These are phyloP conservation scores for Saccostrea echinata DNA, from an alignment of 1,140 invertebrate genomes.

Conservation along the genomic window DNA sequence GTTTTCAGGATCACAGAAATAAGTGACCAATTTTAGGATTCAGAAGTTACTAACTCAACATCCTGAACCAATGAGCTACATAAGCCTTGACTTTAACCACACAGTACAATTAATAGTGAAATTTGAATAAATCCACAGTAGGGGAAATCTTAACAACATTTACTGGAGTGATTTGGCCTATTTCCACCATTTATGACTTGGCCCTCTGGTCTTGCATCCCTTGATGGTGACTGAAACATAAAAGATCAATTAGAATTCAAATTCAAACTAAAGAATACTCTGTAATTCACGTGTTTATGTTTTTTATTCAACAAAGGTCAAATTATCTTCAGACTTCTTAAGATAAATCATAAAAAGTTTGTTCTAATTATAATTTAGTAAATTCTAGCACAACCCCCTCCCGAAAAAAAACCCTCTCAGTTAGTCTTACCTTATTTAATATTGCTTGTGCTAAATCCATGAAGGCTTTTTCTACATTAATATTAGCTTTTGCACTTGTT, in stretches of 20 bases:
- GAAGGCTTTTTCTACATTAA: constrained; percentile 98
- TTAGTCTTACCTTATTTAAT: constrained; percentile 86
- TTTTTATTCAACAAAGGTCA: too few species aligned
- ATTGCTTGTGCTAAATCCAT: constrained; percentile 98
- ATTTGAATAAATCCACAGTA: neutral
- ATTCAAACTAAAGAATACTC: too few species aligned
- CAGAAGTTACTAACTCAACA: neutral
- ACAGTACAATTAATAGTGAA: neutral
- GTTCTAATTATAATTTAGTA: too few species aligned
- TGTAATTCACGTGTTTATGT: too few species aligned
- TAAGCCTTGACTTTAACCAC: neutral
- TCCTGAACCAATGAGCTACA: neutral
- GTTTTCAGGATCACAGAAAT: neutral
- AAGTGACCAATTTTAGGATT: neutral
- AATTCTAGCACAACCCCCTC: too few species aligned
- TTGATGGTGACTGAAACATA: constrained; percentile 22
- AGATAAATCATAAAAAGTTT: too few species aligned
- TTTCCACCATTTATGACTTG: neutral
- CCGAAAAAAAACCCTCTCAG: neutral
- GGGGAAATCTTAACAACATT: constrained; percentile 28
- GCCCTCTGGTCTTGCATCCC: constrained; percentile 28
- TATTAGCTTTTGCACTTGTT: constrained; percentile 98
- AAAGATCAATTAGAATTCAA: neutral
- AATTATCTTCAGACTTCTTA: too few species aligned
- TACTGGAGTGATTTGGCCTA: neutral